These are phyloP conservation scores for Axea sp. DNA, from an alignment of 2,888 invertebrate genomes.

Conservation along the genomic window DNA sequence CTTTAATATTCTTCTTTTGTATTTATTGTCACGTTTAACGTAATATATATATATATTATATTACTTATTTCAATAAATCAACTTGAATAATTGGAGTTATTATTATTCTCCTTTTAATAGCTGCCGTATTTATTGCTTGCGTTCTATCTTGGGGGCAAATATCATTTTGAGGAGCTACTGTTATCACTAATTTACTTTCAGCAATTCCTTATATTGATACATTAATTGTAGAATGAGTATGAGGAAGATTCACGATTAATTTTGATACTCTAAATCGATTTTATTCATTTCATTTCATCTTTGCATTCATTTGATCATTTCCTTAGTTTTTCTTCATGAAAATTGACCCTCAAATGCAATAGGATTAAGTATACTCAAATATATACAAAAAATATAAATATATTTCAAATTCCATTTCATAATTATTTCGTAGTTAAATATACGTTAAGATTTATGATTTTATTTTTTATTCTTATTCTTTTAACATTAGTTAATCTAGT, in stretches of 20 bases:
- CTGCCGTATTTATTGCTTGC: slow-evolving; percentile 88
- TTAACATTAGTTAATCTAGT: no score
- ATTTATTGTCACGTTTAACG: slow-evolving; percentile 86
- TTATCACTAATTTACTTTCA: slow-evolving; percentile 88
- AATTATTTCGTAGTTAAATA: no score
- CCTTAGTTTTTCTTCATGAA: slow-evolving; percentile 84
- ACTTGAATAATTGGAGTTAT: slow-evolving; percentile 85
- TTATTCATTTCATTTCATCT: slow-evolving; percentile 86
- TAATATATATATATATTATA: slow-evolving; percentile 82
- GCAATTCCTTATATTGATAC: slow-evolving; percentile 86
- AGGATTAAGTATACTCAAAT: no score
- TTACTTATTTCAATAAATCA: slow-evolving; percentile 81
- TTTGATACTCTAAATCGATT: no score
- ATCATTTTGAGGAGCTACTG: slow-evolving; percentile 89
- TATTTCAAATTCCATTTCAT: no score
- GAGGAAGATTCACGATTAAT: no score
- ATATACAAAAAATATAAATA: no score
- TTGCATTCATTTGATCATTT: slow-evolving; percentile 87
- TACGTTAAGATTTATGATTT: no score
- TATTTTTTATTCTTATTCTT: no score
- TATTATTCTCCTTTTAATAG: slow-evolving; percentile 85
- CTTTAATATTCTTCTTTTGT: slow-evolving; percentile 87
- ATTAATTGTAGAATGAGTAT: slow-evolving; percentile 85
- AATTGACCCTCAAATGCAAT: slow-evolving; percentile 86
- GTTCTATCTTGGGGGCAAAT: slow-evolving; percentile 90